Conservation (phyloP, 2,113 vertebrate genomes). For the Hystrix brachyura region DNA sequence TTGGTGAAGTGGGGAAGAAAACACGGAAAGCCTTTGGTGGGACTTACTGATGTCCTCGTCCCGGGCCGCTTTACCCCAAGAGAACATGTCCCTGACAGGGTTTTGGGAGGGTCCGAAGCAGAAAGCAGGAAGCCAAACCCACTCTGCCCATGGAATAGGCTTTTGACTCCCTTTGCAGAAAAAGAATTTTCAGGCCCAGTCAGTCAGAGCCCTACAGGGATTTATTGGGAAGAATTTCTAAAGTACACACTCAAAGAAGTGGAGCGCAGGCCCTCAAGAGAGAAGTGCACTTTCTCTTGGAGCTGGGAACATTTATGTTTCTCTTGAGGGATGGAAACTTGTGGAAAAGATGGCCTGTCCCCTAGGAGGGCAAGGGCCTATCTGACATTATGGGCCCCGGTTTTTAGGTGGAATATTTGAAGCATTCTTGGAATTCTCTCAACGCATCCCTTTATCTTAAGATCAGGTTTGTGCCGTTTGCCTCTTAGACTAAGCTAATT, state of each 20-base stretch:
- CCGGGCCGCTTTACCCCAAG: neutral
- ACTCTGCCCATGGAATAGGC: neutral
- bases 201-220: neutral
- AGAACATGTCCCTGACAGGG: neutral
- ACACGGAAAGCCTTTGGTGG: neutral
- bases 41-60: neutral
- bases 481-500: neutral
- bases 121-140: neutral
- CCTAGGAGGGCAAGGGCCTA: neutral
- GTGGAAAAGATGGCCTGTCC: neutral
- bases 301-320: neutral
- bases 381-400: neutral
- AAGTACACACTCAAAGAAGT: neutral
- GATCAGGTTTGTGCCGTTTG: neutral
- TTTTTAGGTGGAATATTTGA: neutral
- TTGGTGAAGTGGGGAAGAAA: neutral
- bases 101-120: neutral
- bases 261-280: neutral
- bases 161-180: neutral
- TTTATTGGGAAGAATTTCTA: neutral
- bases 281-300: neutral
- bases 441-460: neutral
- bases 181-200: neutral
- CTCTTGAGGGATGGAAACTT: neutral
- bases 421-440: neutral